Conservation (phyloP, 92 coral and sea anemone species). For the Pocillopora grandis region DNA sequence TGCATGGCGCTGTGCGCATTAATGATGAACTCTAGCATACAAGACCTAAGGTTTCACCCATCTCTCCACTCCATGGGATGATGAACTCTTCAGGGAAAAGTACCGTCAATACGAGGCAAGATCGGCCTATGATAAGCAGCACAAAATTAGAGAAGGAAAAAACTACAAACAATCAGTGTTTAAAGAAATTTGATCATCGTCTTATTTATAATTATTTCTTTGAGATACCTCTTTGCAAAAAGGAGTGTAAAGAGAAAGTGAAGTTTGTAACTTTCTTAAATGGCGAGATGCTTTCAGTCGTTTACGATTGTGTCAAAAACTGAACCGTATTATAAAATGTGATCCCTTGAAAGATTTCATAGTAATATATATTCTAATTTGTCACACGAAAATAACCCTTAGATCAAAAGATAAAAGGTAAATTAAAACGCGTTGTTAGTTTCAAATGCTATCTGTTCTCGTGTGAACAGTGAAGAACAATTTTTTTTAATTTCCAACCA, state of each 20-base stretch:
- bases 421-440: too few species aligned
- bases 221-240: constrained; percentile 27
- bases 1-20: background rate
- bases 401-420: too few species aligned
- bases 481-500: too few species aligned
- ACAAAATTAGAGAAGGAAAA: background rate
- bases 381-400: too few species aligned
- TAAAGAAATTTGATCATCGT: background rate
- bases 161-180: background rate
- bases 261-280: background rate
- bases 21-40: background rate
- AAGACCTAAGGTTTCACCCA: background rate
- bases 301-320: background rate
- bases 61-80: background rate
- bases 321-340: background rate
- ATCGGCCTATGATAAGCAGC: background rate
- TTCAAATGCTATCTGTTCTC: too few species aligned
- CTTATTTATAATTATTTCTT: constrained; percentile 13
- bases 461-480: too few species aligned
- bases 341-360: background rate
- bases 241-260: background rate
- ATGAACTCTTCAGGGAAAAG: background rate
- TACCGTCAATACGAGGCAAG: background rate
- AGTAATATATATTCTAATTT: too few species aligned
- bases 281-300: background rate